Evolutionary conservation across 2,888 invertebrate species (phyloP).

Genomic region (Homarus gammarus): DNA sequence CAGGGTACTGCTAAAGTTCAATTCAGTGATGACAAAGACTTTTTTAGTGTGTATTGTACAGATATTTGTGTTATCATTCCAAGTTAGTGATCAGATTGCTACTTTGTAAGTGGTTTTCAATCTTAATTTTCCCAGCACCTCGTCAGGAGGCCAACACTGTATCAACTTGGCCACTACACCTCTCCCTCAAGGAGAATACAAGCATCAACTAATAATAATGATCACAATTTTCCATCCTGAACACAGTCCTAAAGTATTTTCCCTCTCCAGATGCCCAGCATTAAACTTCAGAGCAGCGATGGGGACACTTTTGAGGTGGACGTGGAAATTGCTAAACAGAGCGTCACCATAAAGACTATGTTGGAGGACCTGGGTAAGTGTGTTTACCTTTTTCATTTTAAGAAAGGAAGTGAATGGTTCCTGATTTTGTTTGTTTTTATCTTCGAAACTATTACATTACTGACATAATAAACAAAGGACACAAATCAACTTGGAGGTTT

Average conservation of each 20-base stretch:
- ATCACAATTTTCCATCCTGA: background rate
- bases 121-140: background rate
- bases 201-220: background rate
- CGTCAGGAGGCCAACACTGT: background rate
- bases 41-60: background rate
- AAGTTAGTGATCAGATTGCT: background rate
- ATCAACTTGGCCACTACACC: background rate
- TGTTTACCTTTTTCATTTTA: too few relatives aligned
- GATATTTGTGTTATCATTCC: background rate
- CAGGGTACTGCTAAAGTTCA: too few relatives aligned
- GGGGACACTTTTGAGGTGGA: conserved; percentile 97
- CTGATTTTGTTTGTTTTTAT: too few relatives aligned
- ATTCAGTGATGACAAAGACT: too few relatives aligned
- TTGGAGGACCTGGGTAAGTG: conserved; percentile 90
- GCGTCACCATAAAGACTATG: conserved; percentile 99
- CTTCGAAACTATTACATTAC: too few relatives aligned
- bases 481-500: too few relatives aligned
- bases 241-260: conserved; percentile 49
- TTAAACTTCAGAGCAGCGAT: conserved; percentile 96
- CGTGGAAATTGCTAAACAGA: conserved; percentile 97
- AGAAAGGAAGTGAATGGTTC: too few relatives aligned
- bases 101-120: background rate
- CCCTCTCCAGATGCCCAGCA: conserved; percentile 89
- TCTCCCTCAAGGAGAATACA: background rate
- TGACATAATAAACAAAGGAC: too few relatives aligned